Evolutionary conservation across 2,888 invertebrate genomes (phyloP), one percentile per base, ranked within the genome.

Genomic region (Epiperipatus broadwayi): DNA sequence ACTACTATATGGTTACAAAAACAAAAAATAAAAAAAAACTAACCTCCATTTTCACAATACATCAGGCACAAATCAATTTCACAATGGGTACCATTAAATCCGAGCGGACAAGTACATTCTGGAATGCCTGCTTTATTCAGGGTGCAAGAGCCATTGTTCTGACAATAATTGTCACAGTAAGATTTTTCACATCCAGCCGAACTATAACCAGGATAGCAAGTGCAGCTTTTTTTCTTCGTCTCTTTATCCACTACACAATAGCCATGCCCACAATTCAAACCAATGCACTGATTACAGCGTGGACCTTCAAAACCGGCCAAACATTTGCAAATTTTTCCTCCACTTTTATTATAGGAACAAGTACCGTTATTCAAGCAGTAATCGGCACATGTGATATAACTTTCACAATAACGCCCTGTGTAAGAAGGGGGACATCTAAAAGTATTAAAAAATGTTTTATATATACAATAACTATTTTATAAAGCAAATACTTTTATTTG

Each of bases 321-420:
- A 47, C 73, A 73, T 21, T 56, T 56, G 49, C 73, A 73, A 36
- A 46, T 47, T 29, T 54, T 52, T 8, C 51, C 46, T 10, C 51
- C 51, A n/a, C 44, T 41, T 33, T n/a, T n/a, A 51, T 44, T 47
- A 12, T 58, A 56, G 32, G 58, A 53, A 15, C 63, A 39, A 2
- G 16, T 21, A 10, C 46, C 46, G 25, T 40, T 40, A 12, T 43
- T 41, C 25, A 44, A 22, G 12, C 40, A 53, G 47, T 73, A 74
- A 0, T 65, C 66, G 3, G 72, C 73, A 2, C 28, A 12, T 12
- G 27, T 12, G 16, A 31, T 25, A 36, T 12, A n/a, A 29, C 10
- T 51, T 48, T 32, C 70, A 59, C 79, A 79, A 35, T 65, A 57
- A 43, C 67, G 63, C 14, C 79, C 77, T 28, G 66, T 65, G 57